These are phyloP conservation scores for Adelphocoris suturalis DNA, from an alignment of 2,888 invertebrate species.

Conservation along the genomic window DNA sequence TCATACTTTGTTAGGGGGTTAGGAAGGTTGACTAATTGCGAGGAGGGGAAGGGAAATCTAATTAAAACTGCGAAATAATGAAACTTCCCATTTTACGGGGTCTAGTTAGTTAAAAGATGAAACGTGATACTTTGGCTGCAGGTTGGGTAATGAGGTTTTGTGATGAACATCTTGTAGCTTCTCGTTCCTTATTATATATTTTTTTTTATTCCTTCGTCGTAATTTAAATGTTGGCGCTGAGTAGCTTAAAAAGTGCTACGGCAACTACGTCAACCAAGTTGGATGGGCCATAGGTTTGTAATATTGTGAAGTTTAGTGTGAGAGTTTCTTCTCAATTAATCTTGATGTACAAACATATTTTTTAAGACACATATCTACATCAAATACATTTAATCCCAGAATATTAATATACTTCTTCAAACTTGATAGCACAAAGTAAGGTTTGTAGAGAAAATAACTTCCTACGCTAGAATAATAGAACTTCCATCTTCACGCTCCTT, in stretches of 20 bases:
- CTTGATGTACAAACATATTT: no score
- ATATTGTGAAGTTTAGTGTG: no score
- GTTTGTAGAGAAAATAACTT: no score
- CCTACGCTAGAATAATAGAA: no score
- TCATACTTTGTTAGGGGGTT: background rate
- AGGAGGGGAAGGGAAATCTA: background rate
- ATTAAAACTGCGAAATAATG: conserved; percentile 40
- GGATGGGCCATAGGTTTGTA: no score
- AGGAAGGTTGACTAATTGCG: background rate
- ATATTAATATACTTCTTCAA: no score
- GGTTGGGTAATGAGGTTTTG: conserved; percentile 11
- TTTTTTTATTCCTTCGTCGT: background rate
- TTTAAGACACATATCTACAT: no score
- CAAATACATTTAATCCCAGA: no score
- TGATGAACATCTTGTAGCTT: conserved; percentile 9
- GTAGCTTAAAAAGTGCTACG: background rate
- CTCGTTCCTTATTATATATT: background rate
- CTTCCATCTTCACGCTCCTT: no score
- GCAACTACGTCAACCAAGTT: no score
- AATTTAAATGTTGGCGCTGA: background rate
- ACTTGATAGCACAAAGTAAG: no score
- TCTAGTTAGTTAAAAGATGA: conserved; percentile 46
- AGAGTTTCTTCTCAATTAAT: no score
- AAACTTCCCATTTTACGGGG: conserved; percentile 43
- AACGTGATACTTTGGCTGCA: conserved; percentile 46